Evolutionary conservation across 2,113 vertebrate species (phyloP).

Genomic region (Thomomys bottae): DNA sequence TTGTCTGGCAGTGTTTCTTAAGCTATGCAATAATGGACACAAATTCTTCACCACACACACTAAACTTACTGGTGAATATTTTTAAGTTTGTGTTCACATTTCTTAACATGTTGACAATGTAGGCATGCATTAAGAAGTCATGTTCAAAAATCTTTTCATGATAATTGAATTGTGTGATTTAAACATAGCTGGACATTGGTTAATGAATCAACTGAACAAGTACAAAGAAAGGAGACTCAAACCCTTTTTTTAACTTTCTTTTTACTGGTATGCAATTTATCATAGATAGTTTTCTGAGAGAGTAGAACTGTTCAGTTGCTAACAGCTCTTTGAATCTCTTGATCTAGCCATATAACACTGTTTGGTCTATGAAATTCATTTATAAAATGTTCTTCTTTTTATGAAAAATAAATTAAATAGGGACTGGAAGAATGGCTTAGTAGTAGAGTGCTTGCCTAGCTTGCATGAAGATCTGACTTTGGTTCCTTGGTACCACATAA

Average conservation of each 20-base stretch:
- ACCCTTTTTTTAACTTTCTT: not conserved
- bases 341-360: not conserved
- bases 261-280: not conserved
- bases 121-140: not conserved
- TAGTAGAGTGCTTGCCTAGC: too few relatives aligned
- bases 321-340: not conserved
- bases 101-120: not conserved
- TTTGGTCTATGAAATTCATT: constrained; percentile 4
- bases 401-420: too few relatives aligned
- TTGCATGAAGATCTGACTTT: too few relatives aligned
- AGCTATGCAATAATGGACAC: not conserved
- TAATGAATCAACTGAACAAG: not conserved
- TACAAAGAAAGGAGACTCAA: not conserved
- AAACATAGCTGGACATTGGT: not conserved
- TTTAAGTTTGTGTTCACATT: not conserved
- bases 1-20: not conserved
- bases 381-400: not conserved
- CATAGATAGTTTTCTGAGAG: not conserved
- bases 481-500: too few relatives aligned
- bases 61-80: not conserved
- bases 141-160: not conserved
- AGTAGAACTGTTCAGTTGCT: not conserved
- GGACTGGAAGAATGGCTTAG: too few relatives aligned
- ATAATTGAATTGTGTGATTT: not conserved
- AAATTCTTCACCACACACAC: not conserved